These are phyloP conservation scores for Umimayanthus kanabou DNA, from an alignment of 92 coral and sea anemone genomes.

Conservation along the genomic window DNA sequence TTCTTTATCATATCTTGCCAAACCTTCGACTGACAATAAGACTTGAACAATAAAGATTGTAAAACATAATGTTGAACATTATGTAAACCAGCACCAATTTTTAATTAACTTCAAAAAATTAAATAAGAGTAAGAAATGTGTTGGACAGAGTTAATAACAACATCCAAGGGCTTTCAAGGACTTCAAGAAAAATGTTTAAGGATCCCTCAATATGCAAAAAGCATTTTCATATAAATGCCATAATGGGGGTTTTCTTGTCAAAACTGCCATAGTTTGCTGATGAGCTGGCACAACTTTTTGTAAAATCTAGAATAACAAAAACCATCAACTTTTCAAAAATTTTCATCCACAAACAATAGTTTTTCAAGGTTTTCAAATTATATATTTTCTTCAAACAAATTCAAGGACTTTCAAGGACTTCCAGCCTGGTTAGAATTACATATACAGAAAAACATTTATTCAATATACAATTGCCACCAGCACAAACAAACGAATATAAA, in stretches of 20 bases:
- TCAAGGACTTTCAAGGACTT: neutral
- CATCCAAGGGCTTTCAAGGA: neutral
- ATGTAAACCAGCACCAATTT: too few species aligned
- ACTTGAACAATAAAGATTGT: too few species aligned
- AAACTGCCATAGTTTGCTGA: neutral
- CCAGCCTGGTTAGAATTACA: neutral
- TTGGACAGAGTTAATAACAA: neutral
- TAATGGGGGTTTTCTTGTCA: neutral
- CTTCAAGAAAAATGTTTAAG: neutral
- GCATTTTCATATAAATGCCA: neutral
- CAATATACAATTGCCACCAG: neutral
- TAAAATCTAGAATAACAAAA: neutral
- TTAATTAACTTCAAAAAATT: too few species aligned
- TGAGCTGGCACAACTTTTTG: neutral
- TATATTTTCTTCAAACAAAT: too few species aligned
- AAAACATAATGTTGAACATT: too few species aligned
- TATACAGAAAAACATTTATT: neutral
- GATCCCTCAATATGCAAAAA: neutral
- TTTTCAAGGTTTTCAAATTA: too few species aligned
- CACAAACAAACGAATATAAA: neutral
- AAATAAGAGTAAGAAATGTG: too few species aligned
- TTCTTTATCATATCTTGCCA: neutral
- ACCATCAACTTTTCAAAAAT: neutral
- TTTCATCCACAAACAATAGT: too few species aligned
- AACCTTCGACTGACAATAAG: neutral